Evolutionary conservation across 1,140 invertebrate genomes (phyloP).

Genomic region (Drosophila arawakana): DNA sequence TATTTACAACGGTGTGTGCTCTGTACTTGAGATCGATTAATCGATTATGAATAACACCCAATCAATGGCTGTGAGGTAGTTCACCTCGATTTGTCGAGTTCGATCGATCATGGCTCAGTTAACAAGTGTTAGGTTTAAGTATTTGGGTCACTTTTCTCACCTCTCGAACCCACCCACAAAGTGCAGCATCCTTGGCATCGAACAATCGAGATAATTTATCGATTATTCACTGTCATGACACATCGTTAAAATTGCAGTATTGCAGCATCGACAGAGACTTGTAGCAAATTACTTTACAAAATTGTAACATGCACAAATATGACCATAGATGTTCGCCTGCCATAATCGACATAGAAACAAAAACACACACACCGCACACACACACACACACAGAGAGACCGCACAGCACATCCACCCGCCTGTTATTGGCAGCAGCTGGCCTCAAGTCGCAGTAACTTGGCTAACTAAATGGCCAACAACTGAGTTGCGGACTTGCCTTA

Average conservation of each 20-base stretch:
- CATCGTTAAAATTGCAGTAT: conserved; percentile 25
- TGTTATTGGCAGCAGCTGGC: conserved; percentile 59
- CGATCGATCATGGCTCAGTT: conserved; percentile 18
- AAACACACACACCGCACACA: conserved; percentile 14
- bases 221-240: conserved; percentile 48
- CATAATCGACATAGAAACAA: conserved; percentile 26
- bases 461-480: conserved; percentile 37
- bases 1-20: background rate
- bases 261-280: background rate
- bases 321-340: conserved; percentile 50
- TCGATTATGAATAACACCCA: conserved; percentile 22
- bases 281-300: conserved; percentile 58
- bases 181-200: conserved; percentile 47
- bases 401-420: conserved; percentile 64
- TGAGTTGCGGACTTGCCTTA: conserved; percentile 23
- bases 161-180: conserved; percentile 2
- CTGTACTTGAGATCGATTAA: conserved; percentile 19
- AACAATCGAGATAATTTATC: conserved; percentile 27
- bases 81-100: conserved; percentile 18
- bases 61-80: conserved; percentile 9
- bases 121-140: background rate
- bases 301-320: conserved; percentile 76
- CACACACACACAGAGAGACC: background rate
- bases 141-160: conserved; percentile 33
- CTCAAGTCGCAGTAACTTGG: conserved; percentile 20